Conservation (phyloP, 2,113 vertebrate genomes). For the Corythoichthys intestinalis region DNA sequence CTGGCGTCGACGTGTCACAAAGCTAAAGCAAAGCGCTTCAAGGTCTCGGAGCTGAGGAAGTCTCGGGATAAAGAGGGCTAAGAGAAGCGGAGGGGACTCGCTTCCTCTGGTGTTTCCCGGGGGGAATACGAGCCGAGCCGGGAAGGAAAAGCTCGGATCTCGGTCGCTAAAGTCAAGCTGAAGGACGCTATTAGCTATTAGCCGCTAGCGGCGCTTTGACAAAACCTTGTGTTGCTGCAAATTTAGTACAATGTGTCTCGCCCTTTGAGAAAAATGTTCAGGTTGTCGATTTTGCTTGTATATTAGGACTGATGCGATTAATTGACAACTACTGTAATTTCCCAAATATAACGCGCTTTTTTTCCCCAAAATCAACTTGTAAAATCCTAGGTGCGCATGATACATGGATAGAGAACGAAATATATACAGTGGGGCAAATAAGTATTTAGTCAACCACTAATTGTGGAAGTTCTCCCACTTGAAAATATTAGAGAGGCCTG, state of each 20-base stretch:
- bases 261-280: background rate
- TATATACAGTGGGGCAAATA: too few species aligned
- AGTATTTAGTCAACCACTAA: too few species aligned
- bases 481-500: too few species aligned
- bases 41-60: constrained; percentile 62
- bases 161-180: constrained; percentile 47
- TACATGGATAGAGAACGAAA: too few species aligned
- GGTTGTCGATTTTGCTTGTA: too few species aligned
- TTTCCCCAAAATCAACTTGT: too few species aligned
- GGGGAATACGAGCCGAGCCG: constrained; percentile 53
- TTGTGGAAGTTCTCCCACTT: too few species aligned
- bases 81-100: constrained; percentile 58
- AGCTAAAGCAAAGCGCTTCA: constrained; percentile 66
- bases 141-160: constrained; percentile 54
- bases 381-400: too few species aligned
- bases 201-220: constrained; percentile 15
- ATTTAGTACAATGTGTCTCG: background rate
- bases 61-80: constrained; percentile 68
- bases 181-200: constrained; percentile 28
- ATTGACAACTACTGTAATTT: too few species aligned
- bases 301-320: too few species aligned
- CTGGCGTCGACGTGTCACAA: constrained; percentile 69
- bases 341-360: too few species aligned
- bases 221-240: background rate
- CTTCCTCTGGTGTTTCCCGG: constrained; percentile 47